Evolutionary conservation across 2,113 vertebrate genomes (phyloP).

Genomic region (Nerophis ophidion): DNA sequence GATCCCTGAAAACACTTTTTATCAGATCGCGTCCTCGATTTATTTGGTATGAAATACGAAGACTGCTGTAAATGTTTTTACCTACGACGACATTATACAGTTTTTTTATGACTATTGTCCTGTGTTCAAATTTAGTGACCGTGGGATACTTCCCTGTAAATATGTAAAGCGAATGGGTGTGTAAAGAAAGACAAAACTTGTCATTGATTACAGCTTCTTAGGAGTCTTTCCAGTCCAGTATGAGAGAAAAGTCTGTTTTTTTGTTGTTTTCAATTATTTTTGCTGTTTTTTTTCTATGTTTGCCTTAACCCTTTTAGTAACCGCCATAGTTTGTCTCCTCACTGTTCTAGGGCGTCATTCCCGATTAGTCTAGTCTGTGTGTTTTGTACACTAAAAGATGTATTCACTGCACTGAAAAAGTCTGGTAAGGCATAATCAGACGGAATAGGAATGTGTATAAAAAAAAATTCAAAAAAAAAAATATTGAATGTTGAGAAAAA

Average conservation of each 20-base stretch:
- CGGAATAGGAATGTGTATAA: slow-evolving; percentile 36
- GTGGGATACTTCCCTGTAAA: slow-evolving; percentile 57
- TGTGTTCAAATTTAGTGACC: slow-evolving; percentile 42
- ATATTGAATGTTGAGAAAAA: slow-evolving; percentile 21
- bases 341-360: slow-evolving; percentile 25
- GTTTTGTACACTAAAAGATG: slow-evolving; percentile 24
- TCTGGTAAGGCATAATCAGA: slow-evolving; percentile 17
- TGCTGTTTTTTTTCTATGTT: slow-evolving; percentile 64
- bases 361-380: slow-evolving; percentile 25
- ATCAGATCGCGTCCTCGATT: slow-evolving; percentile 29
- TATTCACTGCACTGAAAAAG: slow-evolving; percentile 16
- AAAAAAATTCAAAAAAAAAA: slow-evolving; percentile 2
- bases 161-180: slow-evolving; percentile 59
- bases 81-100: slow-evolving; percentile 49
- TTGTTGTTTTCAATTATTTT: slow-evolving; percentile 50
- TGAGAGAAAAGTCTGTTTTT: slow-evolving; percentile 53
- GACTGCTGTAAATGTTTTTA: slow-evolving; percentile 61
- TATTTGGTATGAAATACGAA: slow-evolving; percentile 51
- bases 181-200: slow-evolving; percentile 58
- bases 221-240: slow-evolving; percentile 33
- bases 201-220: slow-evolving; percentile 54
- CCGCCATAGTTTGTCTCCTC: slow-evolving; percentile 30
- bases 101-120: slow-evolving; percentile 55
- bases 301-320: slow-evolving; percentile 68
- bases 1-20: slow-evolving; percentile 29